Evolutionary conservation across 2,113 vertebrate species (phyloP).

Genomic region (Poecile atricapillus): DNA sequence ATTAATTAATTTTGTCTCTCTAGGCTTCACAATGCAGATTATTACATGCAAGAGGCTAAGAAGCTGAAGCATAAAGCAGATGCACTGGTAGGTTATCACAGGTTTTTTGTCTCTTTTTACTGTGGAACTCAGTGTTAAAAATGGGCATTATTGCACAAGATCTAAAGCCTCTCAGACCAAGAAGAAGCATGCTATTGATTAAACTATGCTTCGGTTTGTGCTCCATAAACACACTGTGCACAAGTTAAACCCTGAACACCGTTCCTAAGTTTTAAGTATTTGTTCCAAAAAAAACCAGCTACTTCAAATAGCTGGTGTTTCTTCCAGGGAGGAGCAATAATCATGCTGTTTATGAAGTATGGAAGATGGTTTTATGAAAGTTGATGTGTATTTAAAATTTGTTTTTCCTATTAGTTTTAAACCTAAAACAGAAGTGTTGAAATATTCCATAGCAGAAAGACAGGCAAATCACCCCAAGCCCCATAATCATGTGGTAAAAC

Average conservation of each 20-base stretch:
- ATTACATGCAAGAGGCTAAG: conserved; percentile 97
- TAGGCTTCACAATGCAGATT: conserved; percentile 91
- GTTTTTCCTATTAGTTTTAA: not conserved
- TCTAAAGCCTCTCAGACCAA: not conserved
- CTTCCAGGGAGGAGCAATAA: not conserved
- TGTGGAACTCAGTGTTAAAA: not conserved
- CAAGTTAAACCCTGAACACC: not conserved
- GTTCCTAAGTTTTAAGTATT: not conserved
- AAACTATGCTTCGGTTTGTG: not conserved
- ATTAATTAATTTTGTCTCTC: conserved; percentile 55
- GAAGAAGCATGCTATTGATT: not conserved
- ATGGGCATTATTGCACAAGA: not conserved
- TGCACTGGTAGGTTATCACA: conserved; percentile 81
- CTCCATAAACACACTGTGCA: not conserved
- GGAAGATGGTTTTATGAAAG: not conserved
- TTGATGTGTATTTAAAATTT: not conserved
- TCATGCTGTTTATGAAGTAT: not conserved
- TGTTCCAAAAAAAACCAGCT: not conserved
- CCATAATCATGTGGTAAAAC: not conserved
- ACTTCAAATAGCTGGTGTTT: not conserved
- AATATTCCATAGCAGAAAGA: not conserved
- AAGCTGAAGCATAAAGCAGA: conserved; percentile 95
- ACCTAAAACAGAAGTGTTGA: not conserved
- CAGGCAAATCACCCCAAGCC: not conserved
- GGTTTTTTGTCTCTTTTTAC: not conserved